phyloP scores from a whole-genome alignment of 2,888 invertebrate species.

The Ophraella communa region DNA sequence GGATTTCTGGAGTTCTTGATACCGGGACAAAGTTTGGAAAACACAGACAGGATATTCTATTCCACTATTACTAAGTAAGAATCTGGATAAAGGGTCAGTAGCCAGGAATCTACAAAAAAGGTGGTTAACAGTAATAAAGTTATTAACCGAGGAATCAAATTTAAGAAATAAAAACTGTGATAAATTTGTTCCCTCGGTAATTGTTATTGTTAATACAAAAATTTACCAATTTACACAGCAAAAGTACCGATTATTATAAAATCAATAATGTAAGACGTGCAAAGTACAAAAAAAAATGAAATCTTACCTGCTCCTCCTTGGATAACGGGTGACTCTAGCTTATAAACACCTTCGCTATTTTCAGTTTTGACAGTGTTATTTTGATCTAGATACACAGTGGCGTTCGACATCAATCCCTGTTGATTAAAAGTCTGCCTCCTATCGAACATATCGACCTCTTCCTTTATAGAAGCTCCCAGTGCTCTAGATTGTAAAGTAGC shows the following conservation, averaged over 20 bases:
- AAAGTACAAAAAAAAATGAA: neutral
- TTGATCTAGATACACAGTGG: conserved; percentile 46
- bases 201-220: too few species aligned
- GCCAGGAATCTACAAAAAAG: neutral
- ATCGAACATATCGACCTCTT: conserved; percentile 53
- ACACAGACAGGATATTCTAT: neutral
- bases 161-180: too few species aligned
- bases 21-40: neutral
- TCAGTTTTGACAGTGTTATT: conserved; percentile 49
- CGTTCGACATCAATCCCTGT: conserved; percentile 32
- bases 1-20: neutral
- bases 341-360: conserved; percentile 52
- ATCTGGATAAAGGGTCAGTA: neutral
- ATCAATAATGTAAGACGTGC: neutral
- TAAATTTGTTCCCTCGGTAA: neutral
- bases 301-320: conserved; percentile 51
- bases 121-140: neutral
- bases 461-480: conserved; percentile 60
- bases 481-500: conserved; percentile 84
- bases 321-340: conserved; percentile 63
- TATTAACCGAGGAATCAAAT: neutral
- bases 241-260: neutral
- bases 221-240: neutral
- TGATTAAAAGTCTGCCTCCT: conserved; percentile 42
- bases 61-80: neutral